Evolutionary conservation across 2,797 vertebrate genomes (phyloP).

Genomic region (Lepilemur ruficaudatus): DNA sequence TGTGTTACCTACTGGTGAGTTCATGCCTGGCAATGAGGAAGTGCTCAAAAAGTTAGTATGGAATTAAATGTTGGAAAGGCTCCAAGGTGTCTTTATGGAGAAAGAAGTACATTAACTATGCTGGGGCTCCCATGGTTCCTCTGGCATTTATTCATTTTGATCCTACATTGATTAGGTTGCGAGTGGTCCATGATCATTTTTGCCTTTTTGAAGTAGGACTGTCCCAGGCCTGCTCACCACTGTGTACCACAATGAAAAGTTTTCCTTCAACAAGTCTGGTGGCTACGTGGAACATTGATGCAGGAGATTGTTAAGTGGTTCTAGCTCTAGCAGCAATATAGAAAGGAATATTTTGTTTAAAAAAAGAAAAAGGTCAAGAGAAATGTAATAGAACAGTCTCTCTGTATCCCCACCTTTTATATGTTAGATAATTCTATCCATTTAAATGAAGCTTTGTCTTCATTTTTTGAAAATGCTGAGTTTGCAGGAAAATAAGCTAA

Average conservation of each 20-base stretch:
- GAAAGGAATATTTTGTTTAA: neutral
- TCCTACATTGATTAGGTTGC: too few species aligned
- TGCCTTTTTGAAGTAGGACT: neutral
- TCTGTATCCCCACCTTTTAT: neutral
- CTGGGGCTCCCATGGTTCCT: too few species aligned
- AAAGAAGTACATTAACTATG: neutral
- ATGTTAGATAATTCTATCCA: neutral
- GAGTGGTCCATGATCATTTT: neutral
- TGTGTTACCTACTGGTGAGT: neutral
- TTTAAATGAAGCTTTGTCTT: neutral
- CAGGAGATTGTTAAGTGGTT: neutral
- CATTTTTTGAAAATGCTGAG: neutral
- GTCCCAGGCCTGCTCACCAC: neutral
- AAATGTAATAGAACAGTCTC: neutral
- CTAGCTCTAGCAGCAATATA: neutral
- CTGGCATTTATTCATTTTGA: neutral
- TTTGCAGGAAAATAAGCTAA: slow-evolving; percentile 3
- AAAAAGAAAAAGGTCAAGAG: neutral
- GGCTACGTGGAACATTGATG: neutral
- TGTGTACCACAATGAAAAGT: neutral
- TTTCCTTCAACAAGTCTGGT: neutral
- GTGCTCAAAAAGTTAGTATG: neutral
- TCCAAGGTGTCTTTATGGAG: neutral
- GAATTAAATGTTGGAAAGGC: neutral
- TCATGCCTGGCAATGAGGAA: neutral